Percentiles rank a stretch among this genome's conserved stretches.
These are phyloP conservation scores for Varecia variegata DNA, from an alignment of 2,797 vertebrate species.

Conservation along the genomic window DNA sequence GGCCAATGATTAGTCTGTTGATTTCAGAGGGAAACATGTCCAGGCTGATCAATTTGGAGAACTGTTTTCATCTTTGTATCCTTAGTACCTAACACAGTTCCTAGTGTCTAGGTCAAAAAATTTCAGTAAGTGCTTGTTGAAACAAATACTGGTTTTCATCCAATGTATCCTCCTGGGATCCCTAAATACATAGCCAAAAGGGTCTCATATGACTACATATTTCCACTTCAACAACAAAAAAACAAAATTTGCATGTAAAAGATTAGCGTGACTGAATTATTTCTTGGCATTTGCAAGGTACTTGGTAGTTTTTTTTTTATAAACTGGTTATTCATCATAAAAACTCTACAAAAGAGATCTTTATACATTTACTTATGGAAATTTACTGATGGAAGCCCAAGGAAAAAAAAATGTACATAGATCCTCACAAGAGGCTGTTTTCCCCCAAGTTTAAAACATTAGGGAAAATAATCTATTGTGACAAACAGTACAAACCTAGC, in stretches of 20 bases:
- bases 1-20: not conserved
- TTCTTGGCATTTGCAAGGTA: slow-evolving; percentile 43
- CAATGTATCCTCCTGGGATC: not conserved
- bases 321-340: slow-evolving; percentile 14
- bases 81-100: not conserved
- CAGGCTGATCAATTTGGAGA: not conserved
- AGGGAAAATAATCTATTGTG: not conserved
- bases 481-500: not conserved
- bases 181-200: slow-evolving; percentile 26
- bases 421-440: not conserved
- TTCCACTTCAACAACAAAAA: slow-evolving; percentile 11
- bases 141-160: slow-evolving; percentile 18
- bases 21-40: not conserved
- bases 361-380: slow-evolving; percentile 8
- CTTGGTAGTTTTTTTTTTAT: slow-evolving; percentile 34
- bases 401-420: not conserved
- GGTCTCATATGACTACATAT: not conserved
- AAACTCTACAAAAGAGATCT: not conserved
- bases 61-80: not conserved
- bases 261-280: slow-evolving; percentile 36
- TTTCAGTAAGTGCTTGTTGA: not conserved
- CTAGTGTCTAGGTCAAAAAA: not conserved
- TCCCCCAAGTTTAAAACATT: not conserved
- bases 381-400: slow-evolving; percentile 16
- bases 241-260: slow-evolving; percentile 8